These are phyloP conservation scores for Xiphophorus maculatus DNA, from an alignment of 2,113 vertebrate genomes.

Conservation along the genomic window DNA sequence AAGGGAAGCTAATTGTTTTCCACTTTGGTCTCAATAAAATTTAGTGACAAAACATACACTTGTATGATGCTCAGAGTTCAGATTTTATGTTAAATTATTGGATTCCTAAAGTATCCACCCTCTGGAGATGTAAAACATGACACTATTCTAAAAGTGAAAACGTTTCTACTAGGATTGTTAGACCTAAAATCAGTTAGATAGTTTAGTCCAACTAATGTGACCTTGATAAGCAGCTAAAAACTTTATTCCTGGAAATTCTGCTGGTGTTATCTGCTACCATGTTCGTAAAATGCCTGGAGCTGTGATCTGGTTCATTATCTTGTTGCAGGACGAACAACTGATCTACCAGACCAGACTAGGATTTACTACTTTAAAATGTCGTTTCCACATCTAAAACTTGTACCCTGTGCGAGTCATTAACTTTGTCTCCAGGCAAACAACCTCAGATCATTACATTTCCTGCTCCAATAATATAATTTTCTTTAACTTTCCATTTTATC, in stretches of 20 bases:
- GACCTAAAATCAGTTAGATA: background rate
- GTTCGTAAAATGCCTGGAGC: background rate
- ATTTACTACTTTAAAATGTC: background rate
- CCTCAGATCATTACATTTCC: background rate
- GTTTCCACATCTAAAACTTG: background rate
- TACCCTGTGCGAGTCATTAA: background rate
- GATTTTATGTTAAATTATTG: background rate
- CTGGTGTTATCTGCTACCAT: background rate
- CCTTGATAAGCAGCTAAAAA: background rate
- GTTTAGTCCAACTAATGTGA: background rate
- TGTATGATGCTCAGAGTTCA: background rate
- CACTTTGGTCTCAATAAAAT: background rate
- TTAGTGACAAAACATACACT: background rate
- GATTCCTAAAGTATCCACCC: background rate
- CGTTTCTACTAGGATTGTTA: background rate
- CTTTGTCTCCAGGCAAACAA: background rate
- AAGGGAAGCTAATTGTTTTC: background rate
- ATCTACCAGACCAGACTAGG: background rate
- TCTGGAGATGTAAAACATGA: background rate
- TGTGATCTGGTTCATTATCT: background rate
- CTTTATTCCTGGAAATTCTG: background rate
- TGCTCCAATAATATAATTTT: background rate
- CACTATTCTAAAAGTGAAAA: background rate
- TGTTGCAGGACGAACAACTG: background rate
- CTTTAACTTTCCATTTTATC: background rate